phyloP scores from a whole-genome alignment of 2,113 vertebrate genomes.

The Odocoileus hemionus region DNA sequence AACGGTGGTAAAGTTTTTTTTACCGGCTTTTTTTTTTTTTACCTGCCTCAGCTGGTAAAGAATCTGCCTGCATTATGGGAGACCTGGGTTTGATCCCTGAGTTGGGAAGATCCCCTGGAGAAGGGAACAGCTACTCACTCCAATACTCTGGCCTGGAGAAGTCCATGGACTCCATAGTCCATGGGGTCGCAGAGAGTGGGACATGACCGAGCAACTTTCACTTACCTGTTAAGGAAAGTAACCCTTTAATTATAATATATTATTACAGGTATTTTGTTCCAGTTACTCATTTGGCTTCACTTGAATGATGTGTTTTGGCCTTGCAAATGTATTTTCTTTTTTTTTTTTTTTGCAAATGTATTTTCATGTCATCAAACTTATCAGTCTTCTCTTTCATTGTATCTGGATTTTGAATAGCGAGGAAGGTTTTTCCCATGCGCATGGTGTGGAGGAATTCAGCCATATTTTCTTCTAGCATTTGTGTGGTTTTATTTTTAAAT shows the following conservation, averaged over 20 bases:
- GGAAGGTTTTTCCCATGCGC: not conserved
- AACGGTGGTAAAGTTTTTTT: not conserved
- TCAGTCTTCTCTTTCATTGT: not conserved
- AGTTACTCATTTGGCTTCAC: not conserved
- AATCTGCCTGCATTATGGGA: fast-evolving
- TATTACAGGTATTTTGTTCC: not conserved
- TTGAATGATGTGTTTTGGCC: not conserved
- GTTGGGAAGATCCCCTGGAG: not conserved
- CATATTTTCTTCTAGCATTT: not conserved
- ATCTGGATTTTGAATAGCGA: not conserved
- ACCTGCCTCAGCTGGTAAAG: not conserved
- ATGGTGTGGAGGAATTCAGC: not conserved
- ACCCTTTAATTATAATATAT: not conserved
- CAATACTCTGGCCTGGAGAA: not conserved
- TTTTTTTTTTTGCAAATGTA: no score
- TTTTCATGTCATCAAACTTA: not conserved
- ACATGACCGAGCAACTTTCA: not conserved
- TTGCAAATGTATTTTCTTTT: not conserved
- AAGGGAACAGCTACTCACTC: not conserved
- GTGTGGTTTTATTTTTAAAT: not conserved
- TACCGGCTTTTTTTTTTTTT: no score
- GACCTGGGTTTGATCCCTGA: not conserved
- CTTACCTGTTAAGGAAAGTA: not conserved
- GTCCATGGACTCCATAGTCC: not conserved
- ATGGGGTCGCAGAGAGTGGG: not conserved